A percentile compares a stretch with the other conserved stretches of the same genome.
Conservation (phyloP, 2,113 vertebrate genomes). For the Brienomyrus longianalis region DNA sequence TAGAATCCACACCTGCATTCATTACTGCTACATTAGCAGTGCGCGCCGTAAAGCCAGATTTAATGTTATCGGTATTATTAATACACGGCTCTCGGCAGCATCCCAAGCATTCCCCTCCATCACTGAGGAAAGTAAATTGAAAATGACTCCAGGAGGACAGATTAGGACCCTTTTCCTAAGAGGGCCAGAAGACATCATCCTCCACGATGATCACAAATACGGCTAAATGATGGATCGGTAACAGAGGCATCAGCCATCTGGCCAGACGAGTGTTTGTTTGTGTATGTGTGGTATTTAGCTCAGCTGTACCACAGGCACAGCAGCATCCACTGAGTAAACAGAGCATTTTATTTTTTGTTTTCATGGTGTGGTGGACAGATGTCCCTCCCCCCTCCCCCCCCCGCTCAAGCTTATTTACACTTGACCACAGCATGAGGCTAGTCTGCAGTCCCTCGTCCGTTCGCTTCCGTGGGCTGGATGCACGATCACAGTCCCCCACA, state of each 20-base stretch:
- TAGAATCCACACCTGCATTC: not conserved
- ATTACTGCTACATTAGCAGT: not conserved
- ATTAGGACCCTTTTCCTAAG: not conserved
- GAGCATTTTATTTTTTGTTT: not conserved
- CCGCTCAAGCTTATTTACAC: not conserved
- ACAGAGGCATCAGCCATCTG: not conserved
- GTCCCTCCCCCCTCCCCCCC: not conserved
- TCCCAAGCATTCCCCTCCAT: not conserved
- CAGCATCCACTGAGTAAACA: not conserved
- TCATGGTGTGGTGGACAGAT: not conserved
- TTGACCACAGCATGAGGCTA: not conserved
- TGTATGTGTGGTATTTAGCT: not conserved
- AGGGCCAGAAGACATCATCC: not conserved
- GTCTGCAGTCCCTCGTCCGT: not conserved
- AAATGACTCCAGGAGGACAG: conserved; percentile 25
- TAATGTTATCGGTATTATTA: not conserved
- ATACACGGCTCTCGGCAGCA: not conserved
- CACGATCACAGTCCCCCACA: not conserved
- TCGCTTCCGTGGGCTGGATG: not conserved
- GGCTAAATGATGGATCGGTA: not conserved
- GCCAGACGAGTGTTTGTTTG: not conserved
- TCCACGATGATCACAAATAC: not conserved
- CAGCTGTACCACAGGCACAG: not conserved
- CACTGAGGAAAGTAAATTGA: conserved; percentile 36
- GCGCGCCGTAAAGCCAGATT: not conserved